Conservation (phyloP, 1,140 invertebrate species). For the Drosophila takahashii region DNA sequence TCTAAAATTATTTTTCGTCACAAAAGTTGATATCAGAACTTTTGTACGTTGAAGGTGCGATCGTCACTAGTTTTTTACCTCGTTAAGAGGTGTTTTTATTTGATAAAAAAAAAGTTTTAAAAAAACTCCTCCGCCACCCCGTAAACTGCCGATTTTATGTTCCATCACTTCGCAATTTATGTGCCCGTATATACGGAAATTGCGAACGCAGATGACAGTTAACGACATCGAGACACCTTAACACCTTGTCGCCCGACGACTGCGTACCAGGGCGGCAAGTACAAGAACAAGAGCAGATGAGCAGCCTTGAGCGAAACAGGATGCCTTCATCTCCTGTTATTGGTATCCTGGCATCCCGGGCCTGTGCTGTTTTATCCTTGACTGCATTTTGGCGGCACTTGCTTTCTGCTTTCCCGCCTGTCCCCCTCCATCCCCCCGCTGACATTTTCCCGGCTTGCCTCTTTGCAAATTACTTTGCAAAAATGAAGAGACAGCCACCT, state of each 20-base stretch:
- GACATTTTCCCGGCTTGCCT: constrained; percentile 47
- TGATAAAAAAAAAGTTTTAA: not conserved
- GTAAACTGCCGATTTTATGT: not conserved
- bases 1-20: too few species aligned
- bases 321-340: constrained; percentile 33
- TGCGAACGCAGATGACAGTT: constrained; percentile 43
- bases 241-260: constrained; percentile 63
- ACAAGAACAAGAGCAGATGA: constrained; percentile 2
- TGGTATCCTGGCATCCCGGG: constrained; percentile 32
- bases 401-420: constrained; percentile 61
- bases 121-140: not conserved
- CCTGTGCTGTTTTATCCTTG: constrained; percentile 73
- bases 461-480: constrained; percentile 84
- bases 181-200: constrained; percentile 56
- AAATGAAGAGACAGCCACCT: constrained; percentile 75
- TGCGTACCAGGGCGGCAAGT: not conserved
- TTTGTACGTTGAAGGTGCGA: too few species aligned
- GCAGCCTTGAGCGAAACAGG: constrained; percentile 52
- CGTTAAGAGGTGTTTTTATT: not conserved
- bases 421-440: not conserved
- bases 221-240: constrained; percentile 62
- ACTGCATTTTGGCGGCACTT: constrained; percentile 80
- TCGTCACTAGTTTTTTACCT: too few species aligned
- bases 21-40: too few species aligned
- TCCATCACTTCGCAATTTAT: constrained; percentile 15